Conservation (phyloP, 2,113 vertebrate species). For the Amazona vittata region DNA sequence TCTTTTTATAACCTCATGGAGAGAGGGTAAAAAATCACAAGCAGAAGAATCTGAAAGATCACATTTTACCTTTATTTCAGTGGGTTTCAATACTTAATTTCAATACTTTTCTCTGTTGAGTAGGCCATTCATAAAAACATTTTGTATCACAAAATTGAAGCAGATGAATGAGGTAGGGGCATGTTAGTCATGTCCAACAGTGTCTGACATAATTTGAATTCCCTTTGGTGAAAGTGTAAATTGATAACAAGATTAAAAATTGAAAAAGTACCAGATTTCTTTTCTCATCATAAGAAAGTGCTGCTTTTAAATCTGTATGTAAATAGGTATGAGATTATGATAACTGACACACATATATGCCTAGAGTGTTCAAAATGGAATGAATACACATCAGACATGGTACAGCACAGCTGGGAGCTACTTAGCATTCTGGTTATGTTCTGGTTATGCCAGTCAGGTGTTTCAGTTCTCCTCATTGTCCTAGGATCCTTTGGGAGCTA, state of each 20-base stretch:
- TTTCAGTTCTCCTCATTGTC: not conserved
- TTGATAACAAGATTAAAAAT: not conserved
- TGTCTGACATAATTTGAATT: not conserved
- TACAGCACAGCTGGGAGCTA: not conserved
- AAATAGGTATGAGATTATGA: not conserved
- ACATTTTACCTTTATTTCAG: not conserved
- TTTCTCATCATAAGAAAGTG: not conserved
- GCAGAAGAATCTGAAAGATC: not conserved
- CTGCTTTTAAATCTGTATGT: not conserved
- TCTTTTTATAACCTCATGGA: not conserved
- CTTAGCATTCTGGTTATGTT: not conserved
- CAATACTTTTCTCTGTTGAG: not conserved
- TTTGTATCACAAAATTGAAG: not conserved
- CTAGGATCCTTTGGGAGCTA: not conserved
- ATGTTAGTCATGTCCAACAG: not conserved
- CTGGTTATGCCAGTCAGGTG: not conserved
- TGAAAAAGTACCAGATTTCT: not conserved
- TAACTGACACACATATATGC: not conserved
- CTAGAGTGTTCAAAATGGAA: not conserved
- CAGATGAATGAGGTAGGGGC: not conserved
- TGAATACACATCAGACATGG: not conserved
- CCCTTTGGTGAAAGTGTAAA: not conserved
- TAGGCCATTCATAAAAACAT: not conserved
- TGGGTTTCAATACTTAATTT: not conserved
- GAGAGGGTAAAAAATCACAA: not conserved